A percentile compares a stretch with the other conserved stretches of the same genome.
These are phyloP conservation scores for Podabrus alpinus DNA, from an alignment of 2,888 invertebrate species.

Conservation along the genomic window DNA sequence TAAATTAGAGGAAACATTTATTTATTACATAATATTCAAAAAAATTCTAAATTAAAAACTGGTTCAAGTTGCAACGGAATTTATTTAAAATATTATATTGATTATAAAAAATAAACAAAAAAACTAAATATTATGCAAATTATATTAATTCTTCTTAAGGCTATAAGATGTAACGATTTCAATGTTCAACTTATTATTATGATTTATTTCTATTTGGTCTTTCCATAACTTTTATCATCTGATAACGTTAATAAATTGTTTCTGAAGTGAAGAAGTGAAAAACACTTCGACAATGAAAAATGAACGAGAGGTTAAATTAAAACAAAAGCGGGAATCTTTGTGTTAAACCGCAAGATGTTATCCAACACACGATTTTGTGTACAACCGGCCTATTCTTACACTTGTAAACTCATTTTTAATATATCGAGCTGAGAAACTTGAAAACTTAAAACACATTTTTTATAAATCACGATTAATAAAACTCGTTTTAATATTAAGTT, in stretches of 20 bases:
- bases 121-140: background rate
- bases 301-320: slow-evolving; percentile 12
- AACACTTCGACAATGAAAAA: slow-evolving; percentile 12
- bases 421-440: slow-evolving; percentile 13
- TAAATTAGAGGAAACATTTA: background rate
- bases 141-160: background rate
- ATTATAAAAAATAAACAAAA: background rate
- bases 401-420: slow-evolving; percentile 15
- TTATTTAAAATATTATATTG: background rate
- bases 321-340: slow-evolving; percentile 32
- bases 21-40: background rate
- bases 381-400: slow-evolving; percentile 17
- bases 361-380: slow-evolving; percentile 45
- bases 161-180: background rate
- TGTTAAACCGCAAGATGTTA: slow-evolving; percentile 40
- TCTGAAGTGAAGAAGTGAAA: slow-evolving; percentile 26
- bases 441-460: slow-evolving; percentile 1
- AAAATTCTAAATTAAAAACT: background rate
- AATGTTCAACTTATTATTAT: slow-evolving; percentile 1
- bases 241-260: slow-evolving; percentile 17
- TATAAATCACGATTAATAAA: slow-evolving; percentile 19
- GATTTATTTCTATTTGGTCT: slow-evolving; percentile 1
- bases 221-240: slow-evolving; percentile 5
- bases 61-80: background rate
- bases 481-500: slow-evolving; percentile 8